Base-by-base conservation (phyloP, 2,797 vertebrate genomes). In the Spizella passerina region DNA sequence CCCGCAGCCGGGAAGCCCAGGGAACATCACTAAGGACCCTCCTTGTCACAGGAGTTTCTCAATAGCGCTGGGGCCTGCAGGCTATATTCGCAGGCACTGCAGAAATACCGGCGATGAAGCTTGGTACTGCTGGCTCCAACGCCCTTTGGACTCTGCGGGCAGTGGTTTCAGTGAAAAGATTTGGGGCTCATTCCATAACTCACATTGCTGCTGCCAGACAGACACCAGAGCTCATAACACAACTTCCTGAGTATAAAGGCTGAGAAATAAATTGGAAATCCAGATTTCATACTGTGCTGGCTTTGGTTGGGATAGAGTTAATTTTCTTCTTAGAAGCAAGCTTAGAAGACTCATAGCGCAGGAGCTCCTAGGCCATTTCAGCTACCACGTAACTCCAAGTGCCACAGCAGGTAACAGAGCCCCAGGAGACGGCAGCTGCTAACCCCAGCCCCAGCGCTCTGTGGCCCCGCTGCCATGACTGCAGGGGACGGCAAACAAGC, bases 261-360 rank as follows among this genome's bases (percentile, higher is more conserved):
- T 92, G 78, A 70, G 49, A 53, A 86, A 84, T 18, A 66, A 73
- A 94, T 36, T 30, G 19, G 60, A 90, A 95, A 84, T 20, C 26
- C 73, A 84, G 36, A 41, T 57, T 90, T 66, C 63, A 86, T 22
- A 34, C 7, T 5, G 9, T 36, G 15, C 18, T 0, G 3, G 15
- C 20, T 78, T 47, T 19, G 73, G 59, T 15, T 36, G 34, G 30
- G 59, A 78, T 7, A 65, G 65, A 78, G 59, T 65, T 83, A 59
- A 83, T 46, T 65, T 78, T 71, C 21, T 41, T 44, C 29, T 41
- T 26, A 34, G 27, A 71, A 69, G 53, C 34, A 59, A 44, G 27
- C 14, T 75, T 27, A 32, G 41, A 77, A 60, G 26, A 38, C 34
- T 71, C 32, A 9, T 10, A 53, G 39, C 17, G 61, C 39, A 79